These are phyloP conservation scores for Semotilus atromaculatus DNA, from an alignment of 2,797 vertebrate genomes.

Conservation along the genomic window DNA sequence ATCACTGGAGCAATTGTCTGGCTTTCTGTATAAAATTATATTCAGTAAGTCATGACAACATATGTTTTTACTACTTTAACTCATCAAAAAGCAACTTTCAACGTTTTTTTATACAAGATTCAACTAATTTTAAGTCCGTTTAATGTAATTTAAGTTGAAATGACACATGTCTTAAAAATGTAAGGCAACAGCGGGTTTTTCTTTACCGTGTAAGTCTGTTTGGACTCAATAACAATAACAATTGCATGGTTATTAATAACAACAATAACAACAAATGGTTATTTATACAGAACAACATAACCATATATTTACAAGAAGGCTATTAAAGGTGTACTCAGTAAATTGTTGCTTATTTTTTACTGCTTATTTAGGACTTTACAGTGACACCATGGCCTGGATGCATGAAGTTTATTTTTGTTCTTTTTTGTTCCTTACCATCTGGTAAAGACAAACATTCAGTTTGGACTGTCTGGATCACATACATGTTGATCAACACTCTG, in stretches of 20 bases:
- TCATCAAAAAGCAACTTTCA: no score
- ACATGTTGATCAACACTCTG: not conserved
- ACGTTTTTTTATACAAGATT: no score
- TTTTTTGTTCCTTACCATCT: not conserved
- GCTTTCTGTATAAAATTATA: no score
- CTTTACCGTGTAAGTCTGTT: not conserved
- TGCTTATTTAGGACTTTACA: not conserved
- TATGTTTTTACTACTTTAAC: no score
- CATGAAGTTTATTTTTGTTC: not conserved
- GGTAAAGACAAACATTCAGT: not conserved
- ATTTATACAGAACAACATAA: not conserved
- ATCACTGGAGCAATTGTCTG: not conserved
- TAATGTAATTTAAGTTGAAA: no score
- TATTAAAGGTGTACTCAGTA: not conserved
- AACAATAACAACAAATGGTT: no score
- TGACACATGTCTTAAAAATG: no score
- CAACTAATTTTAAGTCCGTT: no score
- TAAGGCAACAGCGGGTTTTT: no score
- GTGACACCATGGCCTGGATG: not conserved
- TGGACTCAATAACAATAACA: no score
- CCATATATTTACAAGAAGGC: not conserved
- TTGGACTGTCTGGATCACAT: not conserved
- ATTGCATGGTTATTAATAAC: no score
- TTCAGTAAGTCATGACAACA: no score
- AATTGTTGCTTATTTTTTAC: not conserved